Conservation (phyloP, 2,797 vertebrate species). For the Xyrichtys novacula region DNA sequence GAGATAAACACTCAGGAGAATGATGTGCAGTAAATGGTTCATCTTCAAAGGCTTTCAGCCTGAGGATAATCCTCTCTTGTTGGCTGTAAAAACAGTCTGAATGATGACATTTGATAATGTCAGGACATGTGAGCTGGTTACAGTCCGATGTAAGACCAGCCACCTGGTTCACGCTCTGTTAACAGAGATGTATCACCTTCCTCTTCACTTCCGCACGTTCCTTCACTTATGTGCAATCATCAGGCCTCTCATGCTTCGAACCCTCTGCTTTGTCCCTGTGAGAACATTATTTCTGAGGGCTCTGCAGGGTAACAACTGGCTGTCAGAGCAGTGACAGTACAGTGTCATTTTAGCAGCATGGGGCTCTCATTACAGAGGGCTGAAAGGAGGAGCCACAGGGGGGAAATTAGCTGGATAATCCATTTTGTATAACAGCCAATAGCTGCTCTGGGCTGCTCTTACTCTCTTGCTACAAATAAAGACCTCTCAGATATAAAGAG, state of each 20-base stretch:
- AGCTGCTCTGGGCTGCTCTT: constrained; percentile 17
- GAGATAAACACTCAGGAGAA: no score
- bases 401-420: constrained; percentile 62
- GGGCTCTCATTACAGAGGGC: constrained; percentile 38
- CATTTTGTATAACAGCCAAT: constrained; percentile 38
- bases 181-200: constrained; percentile 23
- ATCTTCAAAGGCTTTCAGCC: no score
- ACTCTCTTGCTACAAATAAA: constrained; percentile 13
- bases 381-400: constrained; percentile 39
- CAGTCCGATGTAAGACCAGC: background rate
- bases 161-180: background rate
- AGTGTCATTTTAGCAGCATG: constrained; percentile 50
- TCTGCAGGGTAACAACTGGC: constrained; percentile 22
- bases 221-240: constrained; percentile 11
- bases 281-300: constrained; percentile 19
- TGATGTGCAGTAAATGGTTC: no score
- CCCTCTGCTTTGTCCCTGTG: constrained; percentile 17
- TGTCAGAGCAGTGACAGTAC: constrained; percentile 38
- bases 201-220: background rate
- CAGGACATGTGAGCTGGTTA: background rate
- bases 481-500: constrained; percentile 29
- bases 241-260: background rate
- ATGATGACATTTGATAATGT: background rate
- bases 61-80: background rate
- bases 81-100: background rate